These are phyloP conservation scores for Aphelocoma californica DNA, from an alignment of 2,797 vertebrate genomes.

Conservation along the genomic window DNA sequence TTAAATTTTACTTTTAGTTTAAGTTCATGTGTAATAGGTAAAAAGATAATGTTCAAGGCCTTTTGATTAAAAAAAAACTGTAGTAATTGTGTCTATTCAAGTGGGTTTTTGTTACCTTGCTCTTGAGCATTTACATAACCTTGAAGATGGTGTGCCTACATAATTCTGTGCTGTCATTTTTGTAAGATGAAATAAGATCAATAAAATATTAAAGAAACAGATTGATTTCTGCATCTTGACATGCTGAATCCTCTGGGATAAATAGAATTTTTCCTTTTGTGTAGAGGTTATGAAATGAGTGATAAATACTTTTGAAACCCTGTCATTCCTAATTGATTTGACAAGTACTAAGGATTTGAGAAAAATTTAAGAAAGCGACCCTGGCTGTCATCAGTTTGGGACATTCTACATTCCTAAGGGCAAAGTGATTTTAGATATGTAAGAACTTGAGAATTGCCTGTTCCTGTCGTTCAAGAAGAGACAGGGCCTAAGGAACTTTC, in stretches of 20 bases:
- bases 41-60: neutral
- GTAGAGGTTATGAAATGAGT: constrained; percentile 66
- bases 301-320: constrained; percentile 71
- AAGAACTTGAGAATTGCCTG: neutral
- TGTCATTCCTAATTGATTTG: constrained; percentile 74
- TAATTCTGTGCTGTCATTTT: constrained; percentile 17
- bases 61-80: neutral
- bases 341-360: constrained; percentile 54
- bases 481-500: neutral
- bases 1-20: neutral
- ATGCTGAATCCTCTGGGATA: constrained; percentile 47
- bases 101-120: neutral
- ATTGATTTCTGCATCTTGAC: constrained; percentile 61
- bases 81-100: neutral
- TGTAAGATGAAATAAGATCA: neutral
- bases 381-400: constrained; percentile 23
- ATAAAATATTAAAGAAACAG: constrained; percentile 57
- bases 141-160: neutral
- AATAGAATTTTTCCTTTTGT: constrained; percentile 66
- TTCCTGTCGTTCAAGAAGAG: neutral
- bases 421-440: constrained; percentile 12
- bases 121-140: neutral
- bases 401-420: constrained; percentile 33
- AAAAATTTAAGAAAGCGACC: constrained; percentile 34
- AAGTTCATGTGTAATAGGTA: neutral